These are phyloP conservation scores for Brachionus paranguensis DNA, from an alignment of 1,140 invertebrate species.

Conservation along the genomic window DNA sequence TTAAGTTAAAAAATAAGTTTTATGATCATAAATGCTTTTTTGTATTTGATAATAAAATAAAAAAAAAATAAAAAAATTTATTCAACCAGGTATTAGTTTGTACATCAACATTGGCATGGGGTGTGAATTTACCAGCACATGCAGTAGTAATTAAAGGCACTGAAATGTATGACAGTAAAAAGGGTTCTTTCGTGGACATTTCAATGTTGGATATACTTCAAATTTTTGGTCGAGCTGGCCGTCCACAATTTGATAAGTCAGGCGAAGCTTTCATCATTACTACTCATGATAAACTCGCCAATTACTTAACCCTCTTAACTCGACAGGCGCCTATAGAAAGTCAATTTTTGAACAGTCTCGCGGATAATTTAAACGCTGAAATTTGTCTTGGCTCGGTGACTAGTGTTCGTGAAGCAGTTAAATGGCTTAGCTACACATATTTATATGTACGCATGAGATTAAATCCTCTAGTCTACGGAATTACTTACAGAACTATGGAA, in stretches of 20 bases:
- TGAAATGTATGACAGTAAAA: slow-evolving; percentile 92
- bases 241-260: slow-evolving; percentile 68
- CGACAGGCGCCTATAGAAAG: slow-evolving; percentile 97
- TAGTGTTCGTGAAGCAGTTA: slow-evolving; percentile 87
- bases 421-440: slow-evolving; percentile 97
- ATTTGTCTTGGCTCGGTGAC: slow-evolving; percentile 81
- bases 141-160: slow-evolving; percentile 94
- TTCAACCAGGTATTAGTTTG: slow-evolving; percentile 68
- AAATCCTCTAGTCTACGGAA: slow-evolving; percentile 85
- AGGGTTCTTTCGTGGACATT: slow-evolving; percentile 85
- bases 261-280: slow-evolving; percentile 94
- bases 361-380: slow-evolving; percentile 97
- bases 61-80: background rate
- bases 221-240: slow-evolving; percentile 95
- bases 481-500: slow-evolving; percentile 62
- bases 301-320: slow-evolving; percentile 87
- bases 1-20: too few species aligned
- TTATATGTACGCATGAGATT: slow-evolving; percentile 84
- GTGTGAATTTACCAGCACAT: slow-evolving; percentile 95
- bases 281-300: slow-evolving; percentile 78
- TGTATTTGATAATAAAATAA: background rate
- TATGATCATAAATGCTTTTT: background rate
- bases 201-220: slow-evolving; percentile 95
- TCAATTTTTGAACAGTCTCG: slow-evolving; percentile 81
- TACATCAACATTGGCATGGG: slow-evolving; percentile 97